Evolutionary conservation across 1,140 invertebrate genomes (phyloP), one percentile per base, ranked within the genome.

Genomic region (Drosophila tristis): DNA sequence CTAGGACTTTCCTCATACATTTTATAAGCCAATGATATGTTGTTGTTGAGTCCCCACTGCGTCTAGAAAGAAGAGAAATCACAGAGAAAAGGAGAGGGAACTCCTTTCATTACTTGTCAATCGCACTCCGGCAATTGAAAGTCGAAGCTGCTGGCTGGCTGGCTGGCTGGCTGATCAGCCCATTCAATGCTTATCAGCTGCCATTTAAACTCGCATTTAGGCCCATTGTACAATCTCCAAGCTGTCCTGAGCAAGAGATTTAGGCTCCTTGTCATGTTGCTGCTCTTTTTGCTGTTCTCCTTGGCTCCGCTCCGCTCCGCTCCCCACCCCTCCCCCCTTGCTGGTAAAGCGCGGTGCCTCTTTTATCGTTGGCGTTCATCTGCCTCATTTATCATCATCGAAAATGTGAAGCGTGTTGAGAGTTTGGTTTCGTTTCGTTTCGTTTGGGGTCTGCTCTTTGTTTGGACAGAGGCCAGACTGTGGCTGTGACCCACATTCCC

Each of bases 351-450:
- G 54, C 67, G 67, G 67, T 70, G 67, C 70, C 67, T 59, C 35
- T 75, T 77, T 75, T 75, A 77, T 77, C 74, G 74, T 75, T 76
- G 56, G 73, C 74, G 74, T 68, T 76, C 74, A 77, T 77, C 74
- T 77, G 74, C 73, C 74, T 77, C 74, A 77, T 77, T 77, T 77
- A 77, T 77, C 74, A 77, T 77, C 74, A 76, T 75, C 72, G 73
- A 68, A 76, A 76, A 76, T 76, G 73, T 77, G 74, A 76, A 77
- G 74, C 74, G 73, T 77, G 74, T 77, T 77, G 74, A 77, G 35
- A 39, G 35, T 39, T 39, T 39, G 35, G 74, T 77, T 77, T 62
- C 72, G 72, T 75, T 75, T 62, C 71, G 72, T 75, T 75, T 75
- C 72, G 72, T 74, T 74, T 74, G 61, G 55, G 71, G 68, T 57